Percentiles rank a stretch among this genome's conserved stretches.
These are phyloP conservation scores for Genyomyrus donnyi DNA, from an alignment of 2,113 vertebrate species.

Conservation along the genomic window DNA sequence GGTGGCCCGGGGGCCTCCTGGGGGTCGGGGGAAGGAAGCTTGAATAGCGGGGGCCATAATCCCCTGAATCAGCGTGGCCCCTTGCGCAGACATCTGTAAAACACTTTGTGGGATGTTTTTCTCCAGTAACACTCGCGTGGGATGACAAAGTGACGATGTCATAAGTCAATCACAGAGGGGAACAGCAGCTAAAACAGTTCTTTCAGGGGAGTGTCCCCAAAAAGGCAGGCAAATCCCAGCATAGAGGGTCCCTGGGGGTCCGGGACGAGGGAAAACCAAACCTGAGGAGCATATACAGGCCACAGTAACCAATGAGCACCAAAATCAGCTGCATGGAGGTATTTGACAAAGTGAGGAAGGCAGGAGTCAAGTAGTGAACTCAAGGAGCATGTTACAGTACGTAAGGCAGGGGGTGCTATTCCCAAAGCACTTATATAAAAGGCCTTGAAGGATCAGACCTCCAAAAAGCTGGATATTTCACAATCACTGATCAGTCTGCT, in stretches of 20 bases:
- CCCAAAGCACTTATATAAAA: background rate
- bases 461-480: background rate
- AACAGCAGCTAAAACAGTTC: background rate
- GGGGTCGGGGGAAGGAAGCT: background rate
- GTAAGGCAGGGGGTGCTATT: background rate
- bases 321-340: background rate
- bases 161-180: background rate
- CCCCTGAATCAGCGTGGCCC: background rate
- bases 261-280: background rate
- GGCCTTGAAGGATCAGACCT: background rate
- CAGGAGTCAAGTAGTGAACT: background rate
- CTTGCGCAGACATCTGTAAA: background rate
- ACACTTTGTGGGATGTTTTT: conserved; percentile 1
- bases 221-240: background rate
- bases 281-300: background rate
- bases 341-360: background rate
- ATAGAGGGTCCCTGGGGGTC: background rate
- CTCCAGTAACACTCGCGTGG: background rate
- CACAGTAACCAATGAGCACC: background rate
- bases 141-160: background rate
- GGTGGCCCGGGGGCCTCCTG: background rate
- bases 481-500: background rate
- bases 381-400: background rate
- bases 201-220: background rate
- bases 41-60: background rate